Conservation (phyloP, 2,113 vertebrate genomes). For the Pavo muticus region DNA sequence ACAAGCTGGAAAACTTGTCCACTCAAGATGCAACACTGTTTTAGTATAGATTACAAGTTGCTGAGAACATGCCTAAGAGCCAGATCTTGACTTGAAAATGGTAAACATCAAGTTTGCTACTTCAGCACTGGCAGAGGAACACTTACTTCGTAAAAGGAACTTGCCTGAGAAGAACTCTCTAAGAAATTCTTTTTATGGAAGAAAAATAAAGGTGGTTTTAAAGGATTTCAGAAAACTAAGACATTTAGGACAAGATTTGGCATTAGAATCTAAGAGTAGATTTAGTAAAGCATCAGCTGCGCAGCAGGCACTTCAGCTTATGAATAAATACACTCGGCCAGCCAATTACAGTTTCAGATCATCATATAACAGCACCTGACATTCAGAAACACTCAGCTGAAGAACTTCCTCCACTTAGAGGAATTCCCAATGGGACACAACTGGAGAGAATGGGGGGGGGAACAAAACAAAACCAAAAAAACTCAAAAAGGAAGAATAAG, state of each 20-base stretch:
- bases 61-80: not conserved
- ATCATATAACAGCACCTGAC: not conserved
- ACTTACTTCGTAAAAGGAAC: not conserved
- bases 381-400: not conserved
- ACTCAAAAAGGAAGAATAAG: fast-evolving
- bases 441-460: fast-evolving
- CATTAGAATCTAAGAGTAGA: not conserved
- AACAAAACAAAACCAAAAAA: not conserved
- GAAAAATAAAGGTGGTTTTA: not conserved
- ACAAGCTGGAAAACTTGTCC: not conserved
- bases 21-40: not conserved
- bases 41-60: not conserved
- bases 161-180: not conserved
- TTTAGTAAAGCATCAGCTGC: not conserved
- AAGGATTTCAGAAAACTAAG: not conserved
- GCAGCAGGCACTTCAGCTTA: not conserved
- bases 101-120: not conserved
- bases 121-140: not conserved
- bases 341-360: not conserved
- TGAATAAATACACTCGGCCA: not conserved
- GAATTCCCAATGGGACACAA: not conserved
- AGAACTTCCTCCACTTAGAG: not conserved
- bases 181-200: not conserved
- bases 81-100: not conserved
- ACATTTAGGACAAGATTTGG: not conserved